Evolutionary conservation across 2,888 invertebrate species (phyloP).

Genomic region (Drosophila subquinaria): DNA sequence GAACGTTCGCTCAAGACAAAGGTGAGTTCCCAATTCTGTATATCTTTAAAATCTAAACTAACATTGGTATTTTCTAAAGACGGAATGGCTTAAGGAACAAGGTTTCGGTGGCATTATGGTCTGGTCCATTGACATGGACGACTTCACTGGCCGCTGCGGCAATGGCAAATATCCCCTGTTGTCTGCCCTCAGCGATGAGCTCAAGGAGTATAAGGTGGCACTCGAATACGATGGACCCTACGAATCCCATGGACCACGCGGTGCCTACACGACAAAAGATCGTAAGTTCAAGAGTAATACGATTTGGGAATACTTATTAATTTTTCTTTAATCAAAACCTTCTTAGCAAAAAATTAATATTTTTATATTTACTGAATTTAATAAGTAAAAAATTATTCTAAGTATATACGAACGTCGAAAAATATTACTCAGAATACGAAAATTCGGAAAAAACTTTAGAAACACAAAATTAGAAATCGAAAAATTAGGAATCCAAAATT

Average conservation of each 20-base stretch:
- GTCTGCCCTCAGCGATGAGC: constrained; percentile 93
- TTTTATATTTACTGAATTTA: too few relatives aligned
- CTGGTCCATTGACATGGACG: constrained; percentile 98
- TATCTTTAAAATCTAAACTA: not conserved
- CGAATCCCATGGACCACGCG: constrained; percentile 89
- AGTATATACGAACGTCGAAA: too few relatives aligned
- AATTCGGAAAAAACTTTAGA: too few relatives aligned
- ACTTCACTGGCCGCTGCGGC: constrained; percentile 96
- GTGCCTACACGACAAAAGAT: constrained; percentile 94
- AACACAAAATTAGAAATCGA: too few relatives aligned
- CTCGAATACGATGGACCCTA: constrained; percentile 95
- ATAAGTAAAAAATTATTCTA: too few relatives aligned
- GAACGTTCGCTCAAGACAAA: constrained; percentile 96
- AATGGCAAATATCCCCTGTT: constrained; percentile 96
- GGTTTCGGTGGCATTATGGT: constrained; percentile 98
- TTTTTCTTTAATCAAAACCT: too few relatives aligned
- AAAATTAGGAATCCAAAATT: too few relatives aligned
- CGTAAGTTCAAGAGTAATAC: constrained; percentile 88
- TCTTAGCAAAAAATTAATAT: too few relatives aligned
- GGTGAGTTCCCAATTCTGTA: constrained; percentile 86
- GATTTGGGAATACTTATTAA: too few relatives aligned
- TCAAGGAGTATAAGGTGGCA: constrained; percentile 92
- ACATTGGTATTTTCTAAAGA: constrained; percentile 86
- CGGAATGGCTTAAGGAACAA: constrained; percentile 97
- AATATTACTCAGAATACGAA: too few relatives aligned